Evolutionary conservation across 2,113 vertebrate genomes (phyloP), one percentile per base, ranked within the genome.

Genomic region (Limnothrissa miodon): DNA sequence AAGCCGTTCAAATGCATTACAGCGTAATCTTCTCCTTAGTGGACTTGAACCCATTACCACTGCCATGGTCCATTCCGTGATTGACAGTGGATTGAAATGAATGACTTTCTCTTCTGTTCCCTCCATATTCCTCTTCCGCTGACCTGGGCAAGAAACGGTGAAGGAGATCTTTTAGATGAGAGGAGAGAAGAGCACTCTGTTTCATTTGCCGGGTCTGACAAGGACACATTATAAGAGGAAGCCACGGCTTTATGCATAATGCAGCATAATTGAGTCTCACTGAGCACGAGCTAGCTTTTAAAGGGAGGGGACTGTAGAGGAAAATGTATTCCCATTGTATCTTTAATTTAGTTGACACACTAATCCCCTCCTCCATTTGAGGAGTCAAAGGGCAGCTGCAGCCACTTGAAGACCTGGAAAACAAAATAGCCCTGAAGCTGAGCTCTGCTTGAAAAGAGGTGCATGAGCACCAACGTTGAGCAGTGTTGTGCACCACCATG

Each of bases 181-280:
- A 39, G 80, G 25, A 80, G n/a, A 45, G 79, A 6, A 45, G 25
- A 74, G 53, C 45, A 42, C 59, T 45, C 29, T 81, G 48, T 45
- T 74, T 62, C 51, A 78, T 82, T 44, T 85, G 10, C 36, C 21
- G 33, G 80, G 39, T 56, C 78, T 80, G 84, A 82, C 81, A 85
- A 86, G 78, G 82, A 48, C 80, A 78, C 62, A 78, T 83, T 45
- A 51, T 62, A 81, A 74, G 74, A 84, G 83, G 78, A 86, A 84
- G 36, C 82, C 59, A 80, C 5, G 15, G 45, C 42, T 81, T 78
- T 80, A 81, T 85, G 80, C 84, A 84, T 85, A 85, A 85, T 81
- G 79, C 80, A 87, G 51, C 79, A 45, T 85, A 78, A 84, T 85
- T 78, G 82, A 62, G 80, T 84, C 78, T 70, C 10, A 11, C 66